Evolutionary conservation across 2,888 invertebrate species (phyloP).

Genomic region (Ornithoptera alexandrae): DNA sequence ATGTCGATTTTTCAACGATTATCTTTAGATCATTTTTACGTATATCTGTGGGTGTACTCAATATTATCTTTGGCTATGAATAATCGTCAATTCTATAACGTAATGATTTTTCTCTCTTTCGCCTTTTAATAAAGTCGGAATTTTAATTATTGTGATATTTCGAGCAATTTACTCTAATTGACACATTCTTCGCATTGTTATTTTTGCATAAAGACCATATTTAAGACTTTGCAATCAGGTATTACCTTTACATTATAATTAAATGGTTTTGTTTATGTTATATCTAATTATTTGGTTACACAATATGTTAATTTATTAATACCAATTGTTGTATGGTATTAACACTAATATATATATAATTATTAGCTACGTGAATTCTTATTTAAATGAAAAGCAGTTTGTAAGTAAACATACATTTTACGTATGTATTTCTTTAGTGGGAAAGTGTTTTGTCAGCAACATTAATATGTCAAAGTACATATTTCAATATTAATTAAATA

Average conservation of each 20-base stretch:
- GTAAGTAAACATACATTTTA: not conserved
- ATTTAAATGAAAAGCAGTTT: not conserved
- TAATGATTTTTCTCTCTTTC: conserved; percentile 8
- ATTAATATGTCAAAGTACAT: not conserved
- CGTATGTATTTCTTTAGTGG: not conserved
- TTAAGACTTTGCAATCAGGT: not conserved
- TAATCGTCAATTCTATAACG: not conserved
- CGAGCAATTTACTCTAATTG: not conserved
- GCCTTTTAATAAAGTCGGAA: conserved; percentile 15
- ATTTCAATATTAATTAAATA: not conserved
- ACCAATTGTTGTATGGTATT: not conserved
- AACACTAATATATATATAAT: not conserved
- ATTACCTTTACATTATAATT: not conserved
- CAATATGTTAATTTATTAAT: not conserved
- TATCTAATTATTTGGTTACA: not conserved
- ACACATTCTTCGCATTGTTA: not conserved
- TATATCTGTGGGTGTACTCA: not conserved
- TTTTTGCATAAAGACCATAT: not conserved
- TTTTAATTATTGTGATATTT: conserved; percentile 11
- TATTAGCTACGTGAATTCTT: not conserved
- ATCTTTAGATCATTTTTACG: not conserved
- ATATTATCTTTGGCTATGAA: not conserved
- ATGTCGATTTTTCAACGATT: no score
- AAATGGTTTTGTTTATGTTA: not conserved
- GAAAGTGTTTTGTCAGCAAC: not conserved